Conservation (phyloP, 2,797 vertebrate species). For the Paedocypris micromegethes region DNA sequence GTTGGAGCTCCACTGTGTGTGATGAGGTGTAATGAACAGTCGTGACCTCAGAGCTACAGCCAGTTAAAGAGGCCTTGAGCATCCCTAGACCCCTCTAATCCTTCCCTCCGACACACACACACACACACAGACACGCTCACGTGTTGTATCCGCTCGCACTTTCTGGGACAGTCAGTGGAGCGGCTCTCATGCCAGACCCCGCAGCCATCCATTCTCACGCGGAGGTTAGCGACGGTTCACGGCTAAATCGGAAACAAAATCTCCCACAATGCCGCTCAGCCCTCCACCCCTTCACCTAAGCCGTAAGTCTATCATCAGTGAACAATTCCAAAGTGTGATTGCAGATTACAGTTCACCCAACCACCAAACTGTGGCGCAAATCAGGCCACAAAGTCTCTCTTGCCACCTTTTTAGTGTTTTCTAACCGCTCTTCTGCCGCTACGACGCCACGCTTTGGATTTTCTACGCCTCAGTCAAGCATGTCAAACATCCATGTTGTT, state of each 20-base stretch:
- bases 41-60: conserved; percentile 40
- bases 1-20: conserved; percentile 10
- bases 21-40: conserved; percentile 46
- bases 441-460: too few species aligned
- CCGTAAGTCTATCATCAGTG: neutral
- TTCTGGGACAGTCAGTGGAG: conserved; percentile 46
- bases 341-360: too few species aligned
- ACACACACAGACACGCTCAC: conserved; percentile 20
- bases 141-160: conserved; percentile 31
- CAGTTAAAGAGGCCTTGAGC: conserved; percentile 45
- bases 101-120: conserved; percentile 17
- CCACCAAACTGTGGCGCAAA: too few species aligned
- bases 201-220: conserved; percentile 19
- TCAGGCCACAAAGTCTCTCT: too few species aligned
- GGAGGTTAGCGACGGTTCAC: conserved; percentile 43
- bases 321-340: neutral
- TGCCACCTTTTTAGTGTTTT: too few species aligned
- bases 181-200: conserved; percentile 36
- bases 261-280: conserved; percentile 8
- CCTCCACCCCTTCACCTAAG: conserved; percentile 1
- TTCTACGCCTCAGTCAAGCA: too few species aligned
- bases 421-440: too few species aligned
- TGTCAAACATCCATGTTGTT: neutral
- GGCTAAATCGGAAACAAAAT: conserved; percentile 32
- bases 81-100: conserved; percentile 40